A percentile compares a stretch with the other conserved stretches of the same genome.
These are phyloP conservation scores for Artemisiospiza belli DNA, from an alignment of 2,113 vertebrate species.

Conservation along the genomic window DNA sequence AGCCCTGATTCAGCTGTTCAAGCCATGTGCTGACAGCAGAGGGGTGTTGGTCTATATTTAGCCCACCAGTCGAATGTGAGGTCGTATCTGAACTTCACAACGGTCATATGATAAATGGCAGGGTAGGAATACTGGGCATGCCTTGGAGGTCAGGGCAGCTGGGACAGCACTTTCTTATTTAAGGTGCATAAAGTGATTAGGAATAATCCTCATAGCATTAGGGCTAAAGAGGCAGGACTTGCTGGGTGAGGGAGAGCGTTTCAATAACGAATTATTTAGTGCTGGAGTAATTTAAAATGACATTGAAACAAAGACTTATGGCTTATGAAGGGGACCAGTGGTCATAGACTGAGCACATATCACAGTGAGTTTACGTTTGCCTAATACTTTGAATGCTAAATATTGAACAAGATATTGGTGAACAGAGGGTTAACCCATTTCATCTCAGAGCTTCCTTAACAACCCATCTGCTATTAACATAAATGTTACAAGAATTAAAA, in stretches of 20 bases:
- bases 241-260: not conserved
- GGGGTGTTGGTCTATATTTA: constrained; percentile 56
- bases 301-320: not conserved
- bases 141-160: constrained; percentile 40
- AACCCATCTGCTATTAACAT: not conserved
- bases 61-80: not conserved
- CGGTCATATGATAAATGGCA: constrained; percentile 58
- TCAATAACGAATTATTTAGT: not conserved
- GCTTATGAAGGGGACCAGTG: not conserved
- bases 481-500: not conserved
- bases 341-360: not conserved
- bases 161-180: constrained; percentile 4
- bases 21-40: not conserved
- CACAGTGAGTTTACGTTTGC: not conserved
- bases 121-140: not conserved
- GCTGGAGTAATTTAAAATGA: not conserved
- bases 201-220: not conserved
- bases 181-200: not conserved
- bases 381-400: not conserved
- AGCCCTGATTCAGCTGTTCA: not conserved
- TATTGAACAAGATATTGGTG: not conserved
- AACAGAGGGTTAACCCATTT: not conserved
- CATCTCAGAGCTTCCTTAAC: not conserved
- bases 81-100: constrained; percentile 7
- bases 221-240: not conserved